Evolutionary conservation across 2,113 vertebrate genomes (phyloP).

Genomic region (Caretta caretta): DNA sequence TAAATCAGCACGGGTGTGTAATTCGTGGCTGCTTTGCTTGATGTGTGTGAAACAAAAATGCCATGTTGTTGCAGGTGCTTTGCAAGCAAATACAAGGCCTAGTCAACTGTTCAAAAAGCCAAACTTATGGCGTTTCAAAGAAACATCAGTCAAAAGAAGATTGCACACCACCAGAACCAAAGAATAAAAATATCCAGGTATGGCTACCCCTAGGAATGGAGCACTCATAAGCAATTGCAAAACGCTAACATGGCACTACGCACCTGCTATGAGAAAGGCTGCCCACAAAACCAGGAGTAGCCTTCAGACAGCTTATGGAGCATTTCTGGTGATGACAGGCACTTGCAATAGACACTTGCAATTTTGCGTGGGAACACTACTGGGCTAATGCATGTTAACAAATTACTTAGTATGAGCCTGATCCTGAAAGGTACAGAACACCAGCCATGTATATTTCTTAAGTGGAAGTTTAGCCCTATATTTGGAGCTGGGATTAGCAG

Average conservation of each 20-base stretch:
- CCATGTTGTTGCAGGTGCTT: slow-evolving; percentile 63
- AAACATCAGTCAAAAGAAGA: slow-evolving; percentile 30
- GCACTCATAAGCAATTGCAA: neutral
- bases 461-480: neutral
- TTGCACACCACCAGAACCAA: slow-evolving; percentile 25
- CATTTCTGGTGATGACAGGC: neutral
- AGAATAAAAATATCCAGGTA: slow-evolving; percentile 33
- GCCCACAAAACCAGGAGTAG: neutral
- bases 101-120: slow-evolving; percentile 30
- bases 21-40: slow-evolving; percentile 49
- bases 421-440: neutral
- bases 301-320: neutral
- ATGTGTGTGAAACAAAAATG: neutral
- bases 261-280: neutral
- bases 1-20: slow-evolving; percentile 47
- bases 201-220: neutral
- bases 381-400: neutral
- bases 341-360: neutral
- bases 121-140: slow-evolving; percentile 16
- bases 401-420: neutral
- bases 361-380: neutral
- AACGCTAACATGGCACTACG: neutral
- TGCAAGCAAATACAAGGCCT: slow-evolving; percentile 42
- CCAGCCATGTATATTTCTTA: neutral
- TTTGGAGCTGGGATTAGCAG: neutral